Evolutionary conservation across 1,140 invertebrate genomes (phyloP).

Genomic region (Rhyacophila brunnea): DNA sequence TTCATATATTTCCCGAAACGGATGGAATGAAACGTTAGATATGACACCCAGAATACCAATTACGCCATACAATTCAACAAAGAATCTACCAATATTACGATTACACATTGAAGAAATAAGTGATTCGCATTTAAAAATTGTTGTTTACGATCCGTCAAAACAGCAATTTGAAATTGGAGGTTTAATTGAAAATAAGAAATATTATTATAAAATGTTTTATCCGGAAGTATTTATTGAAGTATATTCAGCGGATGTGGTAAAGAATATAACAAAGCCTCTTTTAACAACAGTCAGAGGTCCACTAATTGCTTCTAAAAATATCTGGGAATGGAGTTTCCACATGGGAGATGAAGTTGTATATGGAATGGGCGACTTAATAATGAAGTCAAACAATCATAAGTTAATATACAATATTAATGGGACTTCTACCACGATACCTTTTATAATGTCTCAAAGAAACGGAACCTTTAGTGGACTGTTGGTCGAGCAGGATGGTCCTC

Average conservation of each 20-base stretch:
- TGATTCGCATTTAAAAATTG: constrained; percentile 18
- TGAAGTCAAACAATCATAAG: constrained; percentile 34
- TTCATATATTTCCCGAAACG: constrained; percentile 13
- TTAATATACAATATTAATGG: constrained; percentile 40
- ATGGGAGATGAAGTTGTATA: constrained; percentile 38
- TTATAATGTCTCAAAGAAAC: constrained; percentile 40
- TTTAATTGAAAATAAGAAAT: constrained; percentile 2
- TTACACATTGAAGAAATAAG: constrained; percentile 16
- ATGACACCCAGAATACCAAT: constrained; percentile 8
- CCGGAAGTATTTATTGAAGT: constrained; percentile 28
- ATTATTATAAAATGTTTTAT: constrained; percentile 20
- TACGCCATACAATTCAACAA: background rate
- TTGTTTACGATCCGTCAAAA: constrained; percentile 17
- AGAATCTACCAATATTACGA: constrained; percentile 4
- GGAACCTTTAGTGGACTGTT: constrained; percentile 39
- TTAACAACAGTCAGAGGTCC: constrained; percentile 44
- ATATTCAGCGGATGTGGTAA: constrained; percentile 2
- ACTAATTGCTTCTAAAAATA: constrained; percentile 43
- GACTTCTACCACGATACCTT: constrained; percentile 37
- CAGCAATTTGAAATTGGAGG: background rate
- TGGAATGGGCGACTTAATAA: constrained; percentile 38
- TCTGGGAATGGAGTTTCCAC: constrained; percentile 48
- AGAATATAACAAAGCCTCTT: constrained; percentile 29
- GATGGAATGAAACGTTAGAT: constrained; percentile 1
- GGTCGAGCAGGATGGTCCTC: constrained; percentile 38